These are phyloP conservation scores for Lasiurus borealis DNA, from an alignment of 2,113 vertebrate genomes.

Conservation along the genomic window DNA sequence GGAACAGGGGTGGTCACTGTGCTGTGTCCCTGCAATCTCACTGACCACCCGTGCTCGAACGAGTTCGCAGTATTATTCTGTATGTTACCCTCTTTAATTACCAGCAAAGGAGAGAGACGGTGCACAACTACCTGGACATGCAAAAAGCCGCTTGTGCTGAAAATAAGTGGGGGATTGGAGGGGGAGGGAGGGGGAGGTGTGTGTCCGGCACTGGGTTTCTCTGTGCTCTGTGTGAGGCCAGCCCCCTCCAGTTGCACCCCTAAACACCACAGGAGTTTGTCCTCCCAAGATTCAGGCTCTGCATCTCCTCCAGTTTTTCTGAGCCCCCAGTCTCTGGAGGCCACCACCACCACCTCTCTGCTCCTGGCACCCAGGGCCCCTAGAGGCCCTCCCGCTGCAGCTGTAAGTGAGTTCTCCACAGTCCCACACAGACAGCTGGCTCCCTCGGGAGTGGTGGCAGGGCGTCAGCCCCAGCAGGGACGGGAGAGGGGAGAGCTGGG, in stretches of 20 bases:
- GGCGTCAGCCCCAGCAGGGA: not conserved
- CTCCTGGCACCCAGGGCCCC: accelerated
- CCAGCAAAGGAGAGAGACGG: not conserved
- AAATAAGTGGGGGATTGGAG: not conserved
- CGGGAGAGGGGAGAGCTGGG: not conserved
- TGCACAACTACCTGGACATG: not conserved
- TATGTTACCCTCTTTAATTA: not conserved
- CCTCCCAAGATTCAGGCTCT: not conserved
- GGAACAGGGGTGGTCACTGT: not conserved
- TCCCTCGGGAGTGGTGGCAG: accelerated
- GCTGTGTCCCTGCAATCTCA: not conserved
- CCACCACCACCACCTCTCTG: not conserved
- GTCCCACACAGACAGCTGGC: not conserved
- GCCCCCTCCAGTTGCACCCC: not conserved
- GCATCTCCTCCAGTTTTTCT: not conserved
- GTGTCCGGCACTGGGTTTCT: not conserved
- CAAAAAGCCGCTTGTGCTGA: not conserved
- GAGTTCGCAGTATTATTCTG: accelerated
- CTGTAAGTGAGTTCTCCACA: not conserved
- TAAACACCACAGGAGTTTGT: not conserved
- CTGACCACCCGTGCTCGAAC: not conserved
- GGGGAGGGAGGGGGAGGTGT: not conserved
- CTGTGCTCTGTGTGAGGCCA: not conserved
- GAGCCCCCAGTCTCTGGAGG: not conserved
- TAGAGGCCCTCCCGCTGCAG: not conserved